These are phyloP conservation scores for Dendrolimus houi DNA, from an alignment of 2,888 invertebrate genomes.

Conservation along the genomic window DNA sequence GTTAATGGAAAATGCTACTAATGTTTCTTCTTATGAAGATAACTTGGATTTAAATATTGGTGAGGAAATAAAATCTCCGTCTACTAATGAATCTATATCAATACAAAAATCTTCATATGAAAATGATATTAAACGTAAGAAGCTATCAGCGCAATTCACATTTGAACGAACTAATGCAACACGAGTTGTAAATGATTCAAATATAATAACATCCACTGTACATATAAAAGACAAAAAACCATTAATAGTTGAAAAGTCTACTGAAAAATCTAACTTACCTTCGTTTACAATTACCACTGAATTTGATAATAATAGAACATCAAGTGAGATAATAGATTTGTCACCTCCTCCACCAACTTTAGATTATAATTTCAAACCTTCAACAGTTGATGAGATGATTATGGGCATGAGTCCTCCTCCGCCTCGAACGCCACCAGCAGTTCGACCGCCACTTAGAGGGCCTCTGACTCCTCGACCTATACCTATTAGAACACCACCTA, in stretches of 20 bases:
- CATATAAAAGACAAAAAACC: slow-evolving; percentile 65
- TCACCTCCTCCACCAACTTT: slow-evolving; percentile 68
- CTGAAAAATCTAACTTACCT: slow-evolving; percentile 44
- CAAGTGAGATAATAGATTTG: slow-evolving; percentile 63
- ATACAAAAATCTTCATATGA: slow-evolving; percentile 26
- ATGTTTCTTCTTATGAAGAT: slow-evolving; percentile 59
- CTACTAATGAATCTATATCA: slow-evolving; percentile 26
- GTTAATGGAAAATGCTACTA: slow-evolving; percentile 55
- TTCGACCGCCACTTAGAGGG: slow-evolving; percentile 38
- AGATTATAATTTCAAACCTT: slow-evolving; percentile 59
- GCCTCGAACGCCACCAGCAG: slow-evolving; percentile 40
- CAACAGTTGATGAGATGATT: slow-evolving; percentile 65
- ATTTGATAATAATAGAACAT: slow-evolving; percentile 40
- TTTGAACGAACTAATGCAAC: slow-evolving; percentile 35
- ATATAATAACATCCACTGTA: slow-evolving; percentile 67
- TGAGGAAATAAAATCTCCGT: slow-evolving; percentile 46
- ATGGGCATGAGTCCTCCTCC: slow-evolving; percentile 76
- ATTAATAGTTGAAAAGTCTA: slow-evolving; percentile 45
- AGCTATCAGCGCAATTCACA: slow-evolving; percentile 34
- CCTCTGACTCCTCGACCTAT: slow-evolving; percentile 46
- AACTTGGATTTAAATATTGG: slow-evolving; percentile 60
- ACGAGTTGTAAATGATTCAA: slow-evolving; percentile 38
- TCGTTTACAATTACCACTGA: slow-evolving; percentile 45
- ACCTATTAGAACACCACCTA: slow-evolving; percentile 47
- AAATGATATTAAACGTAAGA: slow-evolving; percentile 29